Evolutionary conservation across 2,888 invertebrate genomes (phyloP).

Genomic region (Tryphoninae sp.): DNA sequence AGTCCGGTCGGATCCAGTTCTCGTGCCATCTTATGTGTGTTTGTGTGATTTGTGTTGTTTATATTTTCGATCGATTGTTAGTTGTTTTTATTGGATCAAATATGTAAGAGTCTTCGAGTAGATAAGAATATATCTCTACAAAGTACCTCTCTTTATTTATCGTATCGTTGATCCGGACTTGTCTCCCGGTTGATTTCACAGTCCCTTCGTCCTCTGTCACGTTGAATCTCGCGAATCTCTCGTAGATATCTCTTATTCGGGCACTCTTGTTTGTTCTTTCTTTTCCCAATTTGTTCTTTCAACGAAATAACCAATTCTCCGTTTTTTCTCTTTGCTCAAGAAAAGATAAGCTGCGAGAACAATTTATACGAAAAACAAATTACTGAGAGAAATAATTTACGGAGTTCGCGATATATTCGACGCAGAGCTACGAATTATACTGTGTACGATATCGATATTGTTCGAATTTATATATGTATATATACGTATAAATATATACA

Average conservation of each 20-base stretch:
- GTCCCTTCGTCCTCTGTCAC: constrained; percentile 31
- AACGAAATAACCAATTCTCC: not conserved
- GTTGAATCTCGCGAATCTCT: constrained; percentile 44
- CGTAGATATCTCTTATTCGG: constrained; percentile 24
- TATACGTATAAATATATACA: constrained; percentile 10
- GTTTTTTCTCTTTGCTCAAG: not conserved
- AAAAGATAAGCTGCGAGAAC: too few relatives aligned
- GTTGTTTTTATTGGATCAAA: constrained; percentile 2
- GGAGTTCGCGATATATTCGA: constrained; percentile 44
- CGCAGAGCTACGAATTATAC: constrained; percentile 53
- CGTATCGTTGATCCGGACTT: not conserved
- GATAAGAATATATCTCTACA: constrained; percentile 55
- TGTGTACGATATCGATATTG: constrained; percentile 5
- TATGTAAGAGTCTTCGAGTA: constrained; percentile 47
- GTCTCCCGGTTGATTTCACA: not conserved
- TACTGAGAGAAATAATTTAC: constrained; percentile 12
- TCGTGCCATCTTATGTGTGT: constrained; percentile 65
- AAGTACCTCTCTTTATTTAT: constrained; percentile 49
- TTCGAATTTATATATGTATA: constrained; percentile 10
- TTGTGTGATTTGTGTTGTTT: constrained; percentile 1
- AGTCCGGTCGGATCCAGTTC: constrained; percentile 73
- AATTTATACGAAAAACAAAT: not conserved
- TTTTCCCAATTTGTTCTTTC: not conserved
- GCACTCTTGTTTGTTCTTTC: constrained; percentile 19
- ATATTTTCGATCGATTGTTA: constrained; percentile 3